Percentiles rank a stretch among this genome's conserved stretches.
Evolutionary conservation across 2,888 invertebrate species (phyloP).

Genomic region (Catocala fraxini): DNA sequence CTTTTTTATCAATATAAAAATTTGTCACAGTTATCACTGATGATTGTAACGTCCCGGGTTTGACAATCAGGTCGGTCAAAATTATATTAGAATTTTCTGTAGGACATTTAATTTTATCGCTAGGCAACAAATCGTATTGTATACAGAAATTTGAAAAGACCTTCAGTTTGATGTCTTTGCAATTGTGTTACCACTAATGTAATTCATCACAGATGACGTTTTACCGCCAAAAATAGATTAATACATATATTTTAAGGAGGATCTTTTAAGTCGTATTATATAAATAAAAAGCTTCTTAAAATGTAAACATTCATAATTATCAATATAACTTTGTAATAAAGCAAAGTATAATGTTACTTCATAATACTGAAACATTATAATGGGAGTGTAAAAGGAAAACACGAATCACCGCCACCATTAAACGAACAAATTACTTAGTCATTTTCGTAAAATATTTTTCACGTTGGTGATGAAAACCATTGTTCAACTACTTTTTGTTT

Average conservation of each 20-base stretch:
- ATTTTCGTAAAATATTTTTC: slow-evolving; percentile 12
- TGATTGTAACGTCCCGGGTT: too few relatives aligned
- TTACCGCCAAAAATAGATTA: not conserved
- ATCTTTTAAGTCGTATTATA: slow-evolving; percentile 5
- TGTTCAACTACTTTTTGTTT: not conserved
- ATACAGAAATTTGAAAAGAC: too few relatives aligned
- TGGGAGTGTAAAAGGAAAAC: slow-evolving; percentile 30
- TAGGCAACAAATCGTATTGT: too few relatives aligned
- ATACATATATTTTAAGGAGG: not conserved
- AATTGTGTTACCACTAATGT: not conserved
- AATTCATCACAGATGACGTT: not conserved
- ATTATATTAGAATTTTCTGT: too few relatives aligned
- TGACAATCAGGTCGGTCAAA: too few relatives aligned
- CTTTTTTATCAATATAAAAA: too few relatives aligned
- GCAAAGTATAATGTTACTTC: slow-evolving; percentile 22
- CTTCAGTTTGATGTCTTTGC: too few relatives aligned
- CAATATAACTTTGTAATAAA: slow-evolving; percentile 22
- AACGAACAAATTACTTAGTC: slow-evolving; percentile 24
- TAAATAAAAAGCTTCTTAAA: slow-evolving; percentile 7
- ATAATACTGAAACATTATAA: slow-evolving; percentile 19
- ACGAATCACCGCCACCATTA: slow-evolving; percentile 34
- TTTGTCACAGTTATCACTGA: too few relatives aligned
- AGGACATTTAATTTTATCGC: too few relatives aligned
- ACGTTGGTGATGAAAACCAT: not conserved
- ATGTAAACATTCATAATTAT: slow-evolving; percentile 23